These are phyloP conservation scores for Cecidostiba fungosa DNA, from an alignment of 2,888 invertebrate species.

Conservation along the genomic window DNA sequence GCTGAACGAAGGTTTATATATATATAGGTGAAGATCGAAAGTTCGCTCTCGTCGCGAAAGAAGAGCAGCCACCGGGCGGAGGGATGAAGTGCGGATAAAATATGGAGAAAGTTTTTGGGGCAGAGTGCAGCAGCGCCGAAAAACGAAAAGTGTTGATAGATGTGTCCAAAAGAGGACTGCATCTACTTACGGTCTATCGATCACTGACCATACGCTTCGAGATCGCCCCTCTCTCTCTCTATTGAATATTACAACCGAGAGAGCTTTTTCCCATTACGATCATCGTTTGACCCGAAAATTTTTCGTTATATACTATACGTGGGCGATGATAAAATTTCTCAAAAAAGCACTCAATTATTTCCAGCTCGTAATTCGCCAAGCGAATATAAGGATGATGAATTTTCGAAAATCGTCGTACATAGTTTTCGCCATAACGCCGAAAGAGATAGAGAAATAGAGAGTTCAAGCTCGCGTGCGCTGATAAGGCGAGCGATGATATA, in stretches of 20 bases:
- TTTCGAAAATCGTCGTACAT: background rate
- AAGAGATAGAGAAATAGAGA: background rate
- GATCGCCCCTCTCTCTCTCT: background rate
- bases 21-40: slow-evolving; percentile 48
- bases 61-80: slow-evolving; percentile 5
- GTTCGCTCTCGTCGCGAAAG: slow-evolving; percentile 49
- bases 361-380: background rate
- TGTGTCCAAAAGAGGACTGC: slow-evolving; percentile 60
- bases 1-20: background rate
- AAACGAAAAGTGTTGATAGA: slow-evolving; percentile 62
- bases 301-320: no score
- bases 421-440: background rate
- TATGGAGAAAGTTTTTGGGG: slow-evolving; percentile 63
- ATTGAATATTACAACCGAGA: slow-evolving; percentile 49
- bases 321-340: no score
- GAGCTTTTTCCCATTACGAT: slow-evolving; percentile 19
- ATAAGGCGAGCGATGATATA: background rate
- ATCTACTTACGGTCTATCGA: slow-evolving; percentile 63
- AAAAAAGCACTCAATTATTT: slow-evolving; percentile 1
- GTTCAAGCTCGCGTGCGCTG: background rate
- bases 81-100: slow-evolving; percentile 62
- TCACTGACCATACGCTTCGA: slow-evolving; percentile 55
- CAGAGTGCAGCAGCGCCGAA: background rate
- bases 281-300: background rate
- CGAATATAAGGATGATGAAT: background rate